These are phyloP conservation scores for Brachionichthys hirsutus DNA, from an alignment of 2,113 vertebrate species.

Conservation along the genomic window DNA sequence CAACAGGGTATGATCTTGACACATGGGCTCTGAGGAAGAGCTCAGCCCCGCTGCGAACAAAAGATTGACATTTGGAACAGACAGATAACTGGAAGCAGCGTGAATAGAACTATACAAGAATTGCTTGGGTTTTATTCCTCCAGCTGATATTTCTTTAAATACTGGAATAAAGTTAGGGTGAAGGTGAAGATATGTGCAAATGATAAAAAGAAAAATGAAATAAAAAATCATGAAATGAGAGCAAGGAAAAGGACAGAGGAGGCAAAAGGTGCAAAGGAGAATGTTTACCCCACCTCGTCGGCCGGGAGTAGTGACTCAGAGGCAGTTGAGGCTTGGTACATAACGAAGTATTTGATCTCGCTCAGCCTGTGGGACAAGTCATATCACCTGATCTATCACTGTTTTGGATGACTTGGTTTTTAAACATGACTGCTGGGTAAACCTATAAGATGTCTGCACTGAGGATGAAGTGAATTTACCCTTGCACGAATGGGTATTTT, in stretches of 20 bases:
- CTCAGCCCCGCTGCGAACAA: slow-evolving; percentile 3
- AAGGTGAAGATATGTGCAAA: not conserved
- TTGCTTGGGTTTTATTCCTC: slow-evolving; percentile 19
- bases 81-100: slow-evolving; percentile 30
- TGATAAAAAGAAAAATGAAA: slow-evolving; percentile 8
- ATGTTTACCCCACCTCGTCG: slow-evolving; percentile 20
- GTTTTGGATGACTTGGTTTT: not conserved
- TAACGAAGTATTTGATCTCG: slow-evolving; percentile 21
- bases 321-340: not conserved
- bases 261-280: not conserved
- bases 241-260: not conserved
- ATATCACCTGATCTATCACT: not conserved
- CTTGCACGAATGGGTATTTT: not conserved
- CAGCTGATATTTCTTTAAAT: slow-evolving; percentile 24
- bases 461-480: not conserved
- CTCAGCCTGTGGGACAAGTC: slow-evolving; percentile 35
- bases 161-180: slow-evolving; percentile 10
- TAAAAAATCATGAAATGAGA: not conserved
- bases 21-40: slow-evolving; percentile 5
- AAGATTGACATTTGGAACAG: slow-evolving; percentile 27
- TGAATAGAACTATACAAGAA: slow-evolving; percentile 7
- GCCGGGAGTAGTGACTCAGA: slow-evolving; percentile 13
- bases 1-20: not conserved
- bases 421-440: too few species aligned
- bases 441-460: not conserved